phyloP scores from a whole-genome alignment of 2,797 vertebrate genomes.

The Falco concolor region DNA sequence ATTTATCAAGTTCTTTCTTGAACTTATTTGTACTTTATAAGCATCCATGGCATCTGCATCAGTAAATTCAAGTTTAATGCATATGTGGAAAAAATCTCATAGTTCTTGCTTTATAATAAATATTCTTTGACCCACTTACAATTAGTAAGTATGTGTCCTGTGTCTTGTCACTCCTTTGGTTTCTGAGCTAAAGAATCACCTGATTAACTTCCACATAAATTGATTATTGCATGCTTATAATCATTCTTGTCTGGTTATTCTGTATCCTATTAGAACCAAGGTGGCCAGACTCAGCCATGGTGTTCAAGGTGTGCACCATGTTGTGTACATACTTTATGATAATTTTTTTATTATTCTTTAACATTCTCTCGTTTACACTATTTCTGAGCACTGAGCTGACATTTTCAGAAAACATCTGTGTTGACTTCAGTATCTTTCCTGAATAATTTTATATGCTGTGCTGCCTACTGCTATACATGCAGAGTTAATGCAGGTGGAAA shows the following conservation, averaged over 20 bases:
- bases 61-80: not conserved
- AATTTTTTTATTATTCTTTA: not conserved
- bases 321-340: not conserved
- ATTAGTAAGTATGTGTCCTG: not conserved
- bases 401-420: not conserved
- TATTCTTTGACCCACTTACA: not conserved
- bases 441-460: not conserved
- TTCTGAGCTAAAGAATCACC: not conserved
- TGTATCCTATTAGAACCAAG: not conserved
- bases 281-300: not conserved
- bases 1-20: not conserved
- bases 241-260: not conserved
- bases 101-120: not conserved
- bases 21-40: not conserved
- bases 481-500: not conserved
- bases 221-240: not conserved
- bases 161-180: not conserved
- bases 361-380: accelerated
- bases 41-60: not conserved
- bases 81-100: not conserved
- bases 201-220: not conserved
- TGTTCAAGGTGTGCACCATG: not conserved
- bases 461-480: not conserved
- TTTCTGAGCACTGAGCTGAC: not conserved
- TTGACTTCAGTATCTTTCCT: not conserved